Percentiles rank a stretch among this genome's conserved stretches.
These are phyloP conservation scores for Leptinotarsa defecta DNA, from an alignment of 1,140 invertebrate species.

Conservation along the genomic window DNA sequence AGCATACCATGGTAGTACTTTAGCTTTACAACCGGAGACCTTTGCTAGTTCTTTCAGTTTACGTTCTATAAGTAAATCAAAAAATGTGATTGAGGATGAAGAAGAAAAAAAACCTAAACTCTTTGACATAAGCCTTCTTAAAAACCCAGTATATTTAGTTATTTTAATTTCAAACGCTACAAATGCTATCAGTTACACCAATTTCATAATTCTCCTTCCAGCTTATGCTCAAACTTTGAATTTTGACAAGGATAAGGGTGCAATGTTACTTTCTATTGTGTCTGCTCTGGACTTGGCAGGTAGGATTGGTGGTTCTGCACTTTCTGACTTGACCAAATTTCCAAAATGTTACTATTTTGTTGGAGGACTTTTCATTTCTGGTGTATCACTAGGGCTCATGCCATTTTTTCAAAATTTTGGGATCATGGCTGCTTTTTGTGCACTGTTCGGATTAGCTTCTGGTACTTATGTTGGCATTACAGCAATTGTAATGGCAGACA, in stretches of 20 bases:
- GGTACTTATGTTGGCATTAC: slow-evolving; percentile 86
- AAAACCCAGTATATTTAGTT: slow-evolving; percentile 78
- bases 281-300: slow-evolving; percentile 79
- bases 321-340: slow-evolving; percentile 73
- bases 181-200: slow-evolving; percentile 83
- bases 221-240: slow-evolving; percentile 71
- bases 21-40: slow-evolving; percentile 77
- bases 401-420: slow-evolving; percentile 66
- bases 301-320: slow-evolving; percentile 77
- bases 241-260: slow-evolving; percentile 70
- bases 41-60: slow-evolving; percentile 77
- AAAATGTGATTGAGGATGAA: slow-evolving; percentile 46
- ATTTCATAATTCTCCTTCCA: slow-evolving; percentile 80
- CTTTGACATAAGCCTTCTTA: slow-evolving; percentile 75
- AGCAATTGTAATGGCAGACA: slow-evolving; percentile 83
- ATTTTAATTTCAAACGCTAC: slow-evolving; percentile 83
- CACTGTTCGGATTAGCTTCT: slow-evolving; percentile 77
- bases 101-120: slow-evolving; percentile 65
- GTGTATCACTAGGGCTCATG: slow-evolving; percentile 70
- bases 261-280: slow-evolving; percentile 76
- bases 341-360: slow-evolving; percentile 83
- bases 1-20: slow-evolving; percentile 79
- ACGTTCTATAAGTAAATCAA: slow-evolving; percentile 58
- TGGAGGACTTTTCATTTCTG: slow-evolving; percentile 75
- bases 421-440: slow-evolving; percentile 69